phyloP scores from a whole-genome alignment of 2,113 vertebrate species.

The Fulica atra region DNA sequence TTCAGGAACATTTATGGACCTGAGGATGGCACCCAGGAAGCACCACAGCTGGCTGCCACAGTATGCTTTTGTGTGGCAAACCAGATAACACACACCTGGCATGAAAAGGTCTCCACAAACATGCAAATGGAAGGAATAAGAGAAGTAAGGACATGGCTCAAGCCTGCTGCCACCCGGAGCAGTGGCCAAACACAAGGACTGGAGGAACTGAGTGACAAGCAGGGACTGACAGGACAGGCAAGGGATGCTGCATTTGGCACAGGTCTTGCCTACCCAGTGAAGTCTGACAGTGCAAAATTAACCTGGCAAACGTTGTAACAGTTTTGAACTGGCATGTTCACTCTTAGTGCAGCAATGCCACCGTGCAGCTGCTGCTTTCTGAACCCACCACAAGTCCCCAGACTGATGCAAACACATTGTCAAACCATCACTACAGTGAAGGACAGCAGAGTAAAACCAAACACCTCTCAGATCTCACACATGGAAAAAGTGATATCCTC shows the following conservation, averaged over 20 bases:
- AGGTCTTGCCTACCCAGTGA: not conserved
- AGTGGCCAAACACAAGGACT: fast-evolving
- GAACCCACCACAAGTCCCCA: not conserved
- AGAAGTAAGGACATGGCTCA: not conserved
- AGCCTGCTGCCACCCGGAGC: not conserved
- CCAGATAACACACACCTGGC: not conserved
- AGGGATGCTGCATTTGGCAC: not conserved
- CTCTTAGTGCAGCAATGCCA: not conserved
- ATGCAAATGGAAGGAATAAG: not conserved
- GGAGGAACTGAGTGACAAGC: not conserved
- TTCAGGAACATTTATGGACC: not conserved
- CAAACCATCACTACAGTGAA: not conserved
- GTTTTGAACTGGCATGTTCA: not conserved
- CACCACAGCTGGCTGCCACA: not conserved
- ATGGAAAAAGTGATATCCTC: not conserved
- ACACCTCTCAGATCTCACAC: not conserved
- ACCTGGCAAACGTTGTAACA: fast-evolving
- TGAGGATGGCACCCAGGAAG: not conserved
- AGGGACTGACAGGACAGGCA: not conserved
- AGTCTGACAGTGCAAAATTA: not conserved
- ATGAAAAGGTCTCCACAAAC: not conserved
- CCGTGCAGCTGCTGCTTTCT: not conserved
- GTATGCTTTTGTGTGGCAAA: not conserved
- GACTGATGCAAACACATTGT: not conserved
- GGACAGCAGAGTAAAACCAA: not conserved